These are phyloP conservation scores for Nibea coibor DNA, from an alignment of 2,113 vertebrate species.

Conservation along the genomic window DNA sequence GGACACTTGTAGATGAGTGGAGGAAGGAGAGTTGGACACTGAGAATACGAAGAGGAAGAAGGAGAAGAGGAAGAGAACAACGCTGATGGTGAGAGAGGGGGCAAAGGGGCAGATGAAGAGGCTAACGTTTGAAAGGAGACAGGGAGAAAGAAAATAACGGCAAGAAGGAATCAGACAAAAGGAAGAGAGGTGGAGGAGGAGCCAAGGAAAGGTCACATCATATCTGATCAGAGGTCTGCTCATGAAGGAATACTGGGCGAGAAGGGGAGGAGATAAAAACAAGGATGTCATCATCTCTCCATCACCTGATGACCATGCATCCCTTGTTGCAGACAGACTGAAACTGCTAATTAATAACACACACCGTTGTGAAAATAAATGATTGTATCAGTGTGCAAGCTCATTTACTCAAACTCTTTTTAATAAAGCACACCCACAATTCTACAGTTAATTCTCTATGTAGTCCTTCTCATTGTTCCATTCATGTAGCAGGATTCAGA, in stretches of 20 bases:
- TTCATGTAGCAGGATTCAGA: no score
- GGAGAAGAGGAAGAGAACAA: not conserved
- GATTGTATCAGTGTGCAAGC: no score
- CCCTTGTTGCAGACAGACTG: not conserved
- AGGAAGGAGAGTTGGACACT: not conserved
- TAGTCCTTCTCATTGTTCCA: no score
- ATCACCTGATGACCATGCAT: not conserved
- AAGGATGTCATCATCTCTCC: not conserved
- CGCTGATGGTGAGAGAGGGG: conserved; percentile 28
- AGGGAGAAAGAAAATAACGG: not conserved
- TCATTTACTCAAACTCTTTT: no score
- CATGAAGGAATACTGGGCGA: not conserved
- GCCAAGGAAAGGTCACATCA: conserved; percentile 68
- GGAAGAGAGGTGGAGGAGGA: not conserved
- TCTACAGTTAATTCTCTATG: no score
- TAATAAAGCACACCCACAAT: no score
- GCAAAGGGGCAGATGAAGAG: not conserved
- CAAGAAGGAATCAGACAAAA: not conserved
- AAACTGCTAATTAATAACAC: not conserved
- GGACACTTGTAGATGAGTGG: conserved; percentile 38
- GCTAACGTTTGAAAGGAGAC: conserved; percentile 19
- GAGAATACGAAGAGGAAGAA: not conserved
- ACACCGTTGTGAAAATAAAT: not conserved
- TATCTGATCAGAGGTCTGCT: conserved; percentile 6
- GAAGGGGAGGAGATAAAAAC: not conserved